phyloP scores from a whole-genome alignment of 35 echinoderm and acorn worm species.

The Strongylocentrotus purpuratus region DNA sequence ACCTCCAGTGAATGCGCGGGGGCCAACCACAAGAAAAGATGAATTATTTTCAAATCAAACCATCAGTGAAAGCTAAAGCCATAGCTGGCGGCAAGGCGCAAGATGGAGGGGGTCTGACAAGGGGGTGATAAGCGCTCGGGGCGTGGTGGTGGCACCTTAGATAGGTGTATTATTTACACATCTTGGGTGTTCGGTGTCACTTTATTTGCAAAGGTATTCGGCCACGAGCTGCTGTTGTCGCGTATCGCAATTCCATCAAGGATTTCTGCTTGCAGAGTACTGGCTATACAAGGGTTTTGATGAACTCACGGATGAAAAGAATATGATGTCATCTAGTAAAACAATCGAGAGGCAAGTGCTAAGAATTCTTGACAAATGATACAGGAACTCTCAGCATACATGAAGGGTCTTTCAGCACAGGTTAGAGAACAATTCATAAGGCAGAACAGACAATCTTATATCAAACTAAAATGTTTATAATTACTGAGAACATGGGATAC shows the following conservation, averaged over 20 bases:
- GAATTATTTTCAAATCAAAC: slow-evolving; percentile 19
- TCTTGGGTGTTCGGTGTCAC: slow-evolving; percentile 21
- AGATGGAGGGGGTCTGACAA: background rate
- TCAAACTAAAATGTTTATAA: too few species aligned
- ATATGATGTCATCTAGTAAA: background rate
- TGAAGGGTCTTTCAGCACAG: background rate
- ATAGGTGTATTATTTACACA: slow-evolving; percentile 9
- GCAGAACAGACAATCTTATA: too few species aligned
- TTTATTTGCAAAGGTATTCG: background rate
- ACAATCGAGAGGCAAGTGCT: background rate
- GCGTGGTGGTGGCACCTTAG: slow-evolving; percentile 9
- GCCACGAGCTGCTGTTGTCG: background rate
- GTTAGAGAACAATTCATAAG: background rate
- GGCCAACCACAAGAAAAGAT: slow-evolving; percentile 2
- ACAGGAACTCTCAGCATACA: background rate
- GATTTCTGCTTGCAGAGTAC: background rate
- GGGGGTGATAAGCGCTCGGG: background rate
- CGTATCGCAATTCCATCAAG: background rate
- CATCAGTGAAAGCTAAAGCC: slow-evolving; percentile 10
- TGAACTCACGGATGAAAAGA: background rate
- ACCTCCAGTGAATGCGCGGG: background rate
- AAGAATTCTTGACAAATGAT: background rate
- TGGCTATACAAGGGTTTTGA: background rate
- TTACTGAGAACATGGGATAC: too few species aligned
- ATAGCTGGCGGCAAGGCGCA: background rate